These are phyloP conservation scores for Drosophila mimica DNA, from an alignment of 2,888 invertebrate species.

Conservation along the genomic window DNA sequence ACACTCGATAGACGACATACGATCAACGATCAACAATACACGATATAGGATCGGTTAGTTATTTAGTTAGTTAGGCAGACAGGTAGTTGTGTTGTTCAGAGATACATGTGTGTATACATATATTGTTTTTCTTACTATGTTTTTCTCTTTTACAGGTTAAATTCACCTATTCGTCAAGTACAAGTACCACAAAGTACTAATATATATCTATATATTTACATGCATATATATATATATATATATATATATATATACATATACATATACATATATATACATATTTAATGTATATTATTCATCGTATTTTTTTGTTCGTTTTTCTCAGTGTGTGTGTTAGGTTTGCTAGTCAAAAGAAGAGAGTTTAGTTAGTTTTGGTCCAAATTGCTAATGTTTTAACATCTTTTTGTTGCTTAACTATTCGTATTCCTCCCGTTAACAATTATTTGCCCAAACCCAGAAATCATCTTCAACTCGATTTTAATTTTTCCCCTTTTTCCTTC, in stretches of 20 bases:
- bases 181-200: conserved; percentile 3
- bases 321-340: background rate
- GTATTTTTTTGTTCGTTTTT: conserved; percentile 17
- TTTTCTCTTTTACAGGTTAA: conserved; percentile 15
- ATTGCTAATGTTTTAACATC: conserved; percentile 55
- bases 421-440: conserved; percentile 19
- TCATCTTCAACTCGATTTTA: conserved; percentile 6
- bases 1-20: conserved; percentile 7
- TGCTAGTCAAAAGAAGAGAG: conserved; percentile 7
- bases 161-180: conserved; percentile 28
- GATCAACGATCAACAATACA: conserved; percentile 8
- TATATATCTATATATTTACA: conserved; percentile 7
- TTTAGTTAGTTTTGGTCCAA: conserved; percentile 69
- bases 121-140: conserved; percentile 7
- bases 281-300: conserved; percentile 6
- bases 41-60: conserved; percentile 7
- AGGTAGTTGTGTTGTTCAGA: conserved; percentile 73
- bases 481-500: background rate
- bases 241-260: too few relatives aligned
- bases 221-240: too few relatives aligned
- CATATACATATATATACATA: conserved; percentile 7
- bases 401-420: conserved; percentile 22
- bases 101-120: conserved; percentile 24
- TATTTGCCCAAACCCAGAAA: conserved; percentile 15
- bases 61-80: conserved; percentile 51